These are phyloP conservation scores for Esperia sulphurella DNA, from an alignment of 2,888 invertebrate genomes.

Conservation along the genomic window DNA sequence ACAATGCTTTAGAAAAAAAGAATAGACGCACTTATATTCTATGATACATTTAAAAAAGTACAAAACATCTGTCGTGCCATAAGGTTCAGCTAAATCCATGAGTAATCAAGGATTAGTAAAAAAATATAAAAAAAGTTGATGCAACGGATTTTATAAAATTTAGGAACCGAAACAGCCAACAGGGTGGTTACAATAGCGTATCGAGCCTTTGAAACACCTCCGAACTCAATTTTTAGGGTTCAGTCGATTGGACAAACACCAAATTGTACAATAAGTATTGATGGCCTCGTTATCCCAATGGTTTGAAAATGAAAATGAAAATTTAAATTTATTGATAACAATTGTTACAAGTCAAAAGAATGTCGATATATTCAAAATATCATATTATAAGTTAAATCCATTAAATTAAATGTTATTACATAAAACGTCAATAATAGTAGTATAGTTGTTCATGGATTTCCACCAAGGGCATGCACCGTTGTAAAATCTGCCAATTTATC, in stretches of 20 bases:
- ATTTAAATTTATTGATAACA: no score
- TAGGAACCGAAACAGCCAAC: slow-evolving; percentile 51
- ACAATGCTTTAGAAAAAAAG: neutral
- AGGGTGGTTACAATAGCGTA: slow-evolving; percentile 42
- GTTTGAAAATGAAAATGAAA: no score
- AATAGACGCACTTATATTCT: neutral
- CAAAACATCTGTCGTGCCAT: slow-evolving; percentile 38
- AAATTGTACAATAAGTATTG: neutral
- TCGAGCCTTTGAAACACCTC: slow-evolving; percentile 26
- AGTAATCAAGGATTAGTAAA: slow-evolving; percentile 47
- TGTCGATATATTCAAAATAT: no score
- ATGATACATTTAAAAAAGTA: neutral
- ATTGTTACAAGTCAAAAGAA: no score
- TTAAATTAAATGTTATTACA: no score
- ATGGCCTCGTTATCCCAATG: no score
- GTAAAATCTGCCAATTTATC: no score
- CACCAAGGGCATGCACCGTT: no score
- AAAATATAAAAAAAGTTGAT: slow-evolving; percentile 25
- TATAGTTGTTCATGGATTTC: no score
- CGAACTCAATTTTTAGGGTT: slow-evolving; percentile 21
- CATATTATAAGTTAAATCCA: no score
- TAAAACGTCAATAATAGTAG: no score
- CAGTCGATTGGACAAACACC: slow-evolving; percentile 7
- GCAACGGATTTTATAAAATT: slow-evolving; percentile 49
- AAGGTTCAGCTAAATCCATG: slow-evolving; percentile 42